phyloP scores from a whole-genome alignment of 2,113 vertebrate species.

The Odobenus rosmarus region DNA sequence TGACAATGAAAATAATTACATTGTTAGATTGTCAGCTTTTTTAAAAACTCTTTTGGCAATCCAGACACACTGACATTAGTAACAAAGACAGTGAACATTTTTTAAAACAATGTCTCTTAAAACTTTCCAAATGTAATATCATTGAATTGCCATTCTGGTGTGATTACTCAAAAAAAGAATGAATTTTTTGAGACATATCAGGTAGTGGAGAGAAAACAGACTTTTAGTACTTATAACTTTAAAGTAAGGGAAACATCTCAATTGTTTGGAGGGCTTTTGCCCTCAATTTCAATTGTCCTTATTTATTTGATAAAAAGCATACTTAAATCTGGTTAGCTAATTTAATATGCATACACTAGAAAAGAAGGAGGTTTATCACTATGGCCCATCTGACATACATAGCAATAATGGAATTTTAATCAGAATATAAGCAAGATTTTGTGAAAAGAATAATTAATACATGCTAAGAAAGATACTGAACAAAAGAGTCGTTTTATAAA shows the following conservation, averaged over 20 bases:
- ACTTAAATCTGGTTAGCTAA: background rate
- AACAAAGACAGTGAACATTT: constrained; percentile 37
- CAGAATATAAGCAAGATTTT: background rate
- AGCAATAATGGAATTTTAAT: background rate
- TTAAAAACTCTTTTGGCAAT: background rate
- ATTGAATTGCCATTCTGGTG: background rate
- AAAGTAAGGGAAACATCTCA: background rate
- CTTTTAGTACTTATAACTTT: background rate
- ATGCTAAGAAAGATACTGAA: background rate
- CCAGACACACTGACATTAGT: background rate
- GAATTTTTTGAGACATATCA: background rate
- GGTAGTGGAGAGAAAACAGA: background rate
- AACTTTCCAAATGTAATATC: background rate
- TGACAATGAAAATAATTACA: constrained; percentile 58
- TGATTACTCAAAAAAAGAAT: background rate
- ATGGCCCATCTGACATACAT: background rate
- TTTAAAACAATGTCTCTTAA: background rate
- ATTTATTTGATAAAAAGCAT: background rate
- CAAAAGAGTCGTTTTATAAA: background rate
- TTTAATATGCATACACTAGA: background rate
- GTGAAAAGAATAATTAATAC: background rate
- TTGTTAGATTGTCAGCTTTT: constrained; percentile 33
- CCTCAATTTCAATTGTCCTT: background rate
- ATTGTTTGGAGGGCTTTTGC: background rate
- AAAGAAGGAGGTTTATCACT: background rate